Base-by-base conservation (phyloP, 2,113 vertebrate species). In the Cyprinodon tularosa region DNA sequence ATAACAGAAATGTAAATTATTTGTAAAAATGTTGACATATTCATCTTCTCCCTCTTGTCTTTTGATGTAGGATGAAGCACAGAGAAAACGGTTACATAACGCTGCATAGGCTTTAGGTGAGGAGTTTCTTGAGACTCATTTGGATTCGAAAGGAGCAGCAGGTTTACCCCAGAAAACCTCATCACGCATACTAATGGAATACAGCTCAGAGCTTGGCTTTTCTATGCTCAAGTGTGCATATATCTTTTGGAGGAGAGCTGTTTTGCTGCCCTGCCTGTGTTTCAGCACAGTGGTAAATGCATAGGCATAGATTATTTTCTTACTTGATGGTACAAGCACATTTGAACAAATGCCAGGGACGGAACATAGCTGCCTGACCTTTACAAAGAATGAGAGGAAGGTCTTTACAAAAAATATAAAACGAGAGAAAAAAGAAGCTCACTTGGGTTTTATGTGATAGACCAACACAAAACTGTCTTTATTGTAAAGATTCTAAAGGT, bases 121-220 rank as follows among this genome's bases (percentile, higher is more conserved):
- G 36, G 29, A 73, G 61, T 68, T 73, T 65, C 29, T 71, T 48
- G 37, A 62, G 70, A 40, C 71, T 63, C 59, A 38, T 57, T 45
- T 68, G 59, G 68, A 78, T 75, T 74, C 77, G 0, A 80, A 65
- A 22, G 70, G 65, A 75, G 71, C 76, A 40, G 68, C 48, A 71
- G 61, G 50, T 66, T 83, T 74, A 73, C 72, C 84, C 84, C 82
- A 82, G 76, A 69, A 84, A 84, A 22, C 68, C 72, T 44, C 42
- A 20, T 77, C 61, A 72, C 36, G 15, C 62, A 67, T 72, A 53
- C 45, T 72, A 47, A 72, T 57, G 36, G n/a, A 57, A 40, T 36
- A 64, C 48, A 59, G 47, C 36, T 64, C n/a, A n/a, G 0, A 57
- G 48, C 62, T 79, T n/a, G 4, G 20, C 45, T 4, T 57, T 64